Percentiles rank a stretch among this genome's conserved stretches.
These are phyloP conservation scores for Sander lucioperca DNA, from an alignment of 2,113 vertebrate genomes.

Conservation along the genomic window DNA sequence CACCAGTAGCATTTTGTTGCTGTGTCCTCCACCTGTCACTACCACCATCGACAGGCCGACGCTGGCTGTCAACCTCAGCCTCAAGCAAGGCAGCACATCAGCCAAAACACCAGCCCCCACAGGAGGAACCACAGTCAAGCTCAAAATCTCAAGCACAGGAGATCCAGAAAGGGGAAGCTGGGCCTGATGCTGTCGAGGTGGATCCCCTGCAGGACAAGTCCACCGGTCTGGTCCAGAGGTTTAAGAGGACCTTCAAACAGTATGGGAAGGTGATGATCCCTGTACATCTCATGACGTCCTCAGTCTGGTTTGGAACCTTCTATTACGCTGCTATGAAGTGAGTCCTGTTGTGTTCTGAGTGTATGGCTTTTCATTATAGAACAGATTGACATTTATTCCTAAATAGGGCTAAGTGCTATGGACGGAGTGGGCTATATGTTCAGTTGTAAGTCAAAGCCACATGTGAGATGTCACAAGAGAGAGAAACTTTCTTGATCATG, in stretches of 20 bases:
- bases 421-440: no score
- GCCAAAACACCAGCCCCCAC: slow-evolving; percentile 47
- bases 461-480: no score
- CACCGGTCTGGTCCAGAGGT: slow-evolving; percentile 92
- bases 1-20: slow-evolving; percentile 69
- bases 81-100: slow-evolving; percentile 55
- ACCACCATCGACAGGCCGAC: slow-evolving; percentile 24
- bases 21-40: slow-evolving; percentile 22
- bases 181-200: slow-evolving; percentile 57
- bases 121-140: slow-evolving; percentile 30
- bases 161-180: neutral
- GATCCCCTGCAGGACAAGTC: slow-evolving; percentile 96
- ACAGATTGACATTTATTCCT: neutral
- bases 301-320: slow-evolving; percentile 94
- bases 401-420: no score
- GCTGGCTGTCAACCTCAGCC: slow-evolving; percentile 61
- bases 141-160: slow-evolving; percentile 24
- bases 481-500: no score
- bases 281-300: slow-evolving; percentile 94
- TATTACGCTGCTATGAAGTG: slow-evolving; percentile 98
- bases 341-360: slow-evolving; percentile 67
- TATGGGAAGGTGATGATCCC: slow-evolving; percentile 98
- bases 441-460: no score
- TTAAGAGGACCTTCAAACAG: slow-evolving; percentile 96
- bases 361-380: slow-evolving; percentile 1